Conservation (phyloP, 2,888 invertebrate species). For the Lysandra bellargus region DNA sequence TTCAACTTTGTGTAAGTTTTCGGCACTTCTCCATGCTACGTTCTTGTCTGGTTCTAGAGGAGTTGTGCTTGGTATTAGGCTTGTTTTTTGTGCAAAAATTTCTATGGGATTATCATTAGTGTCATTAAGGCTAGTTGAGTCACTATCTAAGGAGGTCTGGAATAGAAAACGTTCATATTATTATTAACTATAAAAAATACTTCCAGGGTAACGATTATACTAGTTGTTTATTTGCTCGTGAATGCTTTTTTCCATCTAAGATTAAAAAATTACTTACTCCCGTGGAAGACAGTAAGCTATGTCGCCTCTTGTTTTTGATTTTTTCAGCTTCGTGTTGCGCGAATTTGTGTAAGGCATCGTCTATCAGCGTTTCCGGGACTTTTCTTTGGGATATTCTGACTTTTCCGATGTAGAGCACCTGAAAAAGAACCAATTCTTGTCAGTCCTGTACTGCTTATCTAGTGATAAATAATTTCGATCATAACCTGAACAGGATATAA, state of each 20-base stretch:
- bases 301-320: conserved; percentile 59
- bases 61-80: conserved; percentile 57
- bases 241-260: no score
- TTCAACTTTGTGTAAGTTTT: conserved; percentile 48
- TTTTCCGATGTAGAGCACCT: conserved; percentile 95
- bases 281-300: conserved; percentile 69
- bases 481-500: no score
- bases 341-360: conserved; percentile 93
- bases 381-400: conserved; percentile 93
- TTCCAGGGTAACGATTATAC: not conserved
- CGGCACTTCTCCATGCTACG: conserved; percentile 57
- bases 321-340: conserved; percentile 89
- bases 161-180: conserved; percentile 40
- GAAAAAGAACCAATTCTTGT: conserved; percentile 42
- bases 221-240: not conserved
- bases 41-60: conserved; percentile 64
- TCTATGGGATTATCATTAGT: conserved; percentile 49
- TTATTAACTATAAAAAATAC: not conserved
- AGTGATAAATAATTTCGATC: not conserved
- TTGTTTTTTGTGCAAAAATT: conserved; percentile 41
- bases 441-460: not conserved
- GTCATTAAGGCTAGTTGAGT: conserved; percentile 59
- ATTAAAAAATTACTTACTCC: conserved; percentile 51
- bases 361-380: conserved; percentile 92
- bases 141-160: conserved; percentile 68